Evolutionary conservation across 2,113 vertebrate species (phyloP).

Genomic region (Engraulis encrasicolus): DNA sequence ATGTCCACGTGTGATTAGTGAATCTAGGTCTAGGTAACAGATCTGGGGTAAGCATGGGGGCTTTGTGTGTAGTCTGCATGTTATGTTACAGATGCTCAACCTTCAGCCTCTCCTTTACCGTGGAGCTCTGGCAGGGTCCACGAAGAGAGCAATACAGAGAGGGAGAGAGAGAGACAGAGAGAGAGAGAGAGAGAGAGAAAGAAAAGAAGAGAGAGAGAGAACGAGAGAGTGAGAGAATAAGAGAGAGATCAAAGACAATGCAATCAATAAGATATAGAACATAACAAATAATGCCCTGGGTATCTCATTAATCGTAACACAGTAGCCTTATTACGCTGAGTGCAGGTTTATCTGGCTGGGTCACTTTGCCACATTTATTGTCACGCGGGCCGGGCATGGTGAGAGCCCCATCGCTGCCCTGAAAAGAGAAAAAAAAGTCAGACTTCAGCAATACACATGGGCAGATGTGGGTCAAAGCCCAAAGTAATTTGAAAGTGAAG

Average conservation of each 20-base stretch:
- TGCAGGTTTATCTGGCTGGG: conserved; percentile 71
- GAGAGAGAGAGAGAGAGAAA: too few species aligned
- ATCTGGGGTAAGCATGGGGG: conserved; percentile 52
- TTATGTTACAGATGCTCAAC: conserved; percentile 74
- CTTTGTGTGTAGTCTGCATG: conserved; percentile 68
- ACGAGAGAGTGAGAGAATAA: too few species aligned
- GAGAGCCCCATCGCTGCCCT: conserved; percentile 51
- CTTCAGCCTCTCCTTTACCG: conserved; percentile 66
- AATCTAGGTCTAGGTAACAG: conserved; percentile 66
- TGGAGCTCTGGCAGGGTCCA: conserved; percentile 46
- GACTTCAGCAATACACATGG: conserved; percentile 58
- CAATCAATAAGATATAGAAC: conserved; percentile 82
- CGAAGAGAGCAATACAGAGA: conserved; percentile 48
- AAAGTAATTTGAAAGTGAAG: conserved; percentile 49
- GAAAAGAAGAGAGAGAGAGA: too few species aligned
- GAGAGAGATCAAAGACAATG: conserved; percentile 73
- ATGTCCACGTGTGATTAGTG: conserved; percentile 63
- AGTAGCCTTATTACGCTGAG: conserved; percentile 74
- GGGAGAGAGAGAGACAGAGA: too few species aligned
- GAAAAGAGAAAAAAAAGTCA: conserved; percentile 57
- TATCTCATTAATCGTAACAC: conserved; percentile 79
- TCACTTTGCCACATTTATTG: conserved; percentile 75
- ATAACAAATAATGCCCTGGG: conserved; percentile 81
- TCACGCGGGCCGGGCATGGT: conserved; percentile 74
- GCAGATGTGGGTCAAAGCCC: conserved; percentile 54